Conservation (phyloP, 2,888 invertebrate genomes). For the Leptogaster cylindrica region DNA sequence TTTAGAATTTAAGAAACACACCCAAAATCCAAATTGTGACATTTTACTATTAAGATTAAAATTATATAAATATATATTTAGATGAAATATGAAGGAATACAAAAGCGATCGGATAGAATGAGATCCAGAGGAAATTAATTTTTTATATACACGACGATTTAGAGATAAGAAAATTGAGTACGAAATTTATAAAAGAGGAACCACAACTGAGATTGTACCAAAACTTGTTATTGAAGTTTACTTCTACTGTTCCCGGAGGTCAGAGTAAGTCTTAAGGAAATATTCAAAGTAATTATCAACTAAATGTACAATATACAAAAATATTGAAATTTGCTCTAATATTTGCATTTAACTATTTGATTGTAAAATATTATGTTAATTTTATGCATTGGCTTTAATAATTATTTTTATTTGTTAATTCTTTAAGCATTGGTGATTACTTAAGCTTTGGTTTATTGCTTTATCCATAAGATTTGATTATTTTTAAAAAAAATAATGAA, state of each 20-base stretch:
- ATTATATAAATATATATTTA: slow-evolving; percentile 27
- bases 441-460: slow-evolving; percentile 23
- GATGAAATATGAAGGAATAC: slow-evolving; percentile 9
- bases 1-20: slow-evolving; percentile 2
- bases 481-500: not conserved
- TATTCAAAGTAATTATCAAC: no score
- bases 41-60: slow-evolving; percentile 26
- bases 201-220: not conserved
- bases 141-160: slow-evolving; percentile 23
- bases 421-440: slow-evolving; percentile 19
- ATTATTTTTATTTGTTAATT: slow-evolving; percentile 2
- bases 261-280: no score
- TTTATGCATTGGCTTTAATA: slow-evolving; percentile 9
- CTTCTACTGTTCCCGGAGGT: no score
- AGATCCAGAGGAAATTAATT: slow-evolving; percentile 1
- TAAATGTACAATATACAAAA: no score
- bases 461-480: not conserved
- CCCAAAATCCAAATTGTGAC: slow-evolving; percentile 14
- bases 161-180: not conserved
- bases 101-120: slow-evolving; percentile 7
- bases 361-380: no score
- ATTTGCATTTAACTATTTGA: no score
- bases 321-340: no score
- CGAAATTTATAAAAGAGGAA: not conserved
- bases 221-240: not conserved